Evolutionary conservation across 1,140 invertebrate genomes (phyloP).

Genomic region (Caerostris extrusa): DNA sequence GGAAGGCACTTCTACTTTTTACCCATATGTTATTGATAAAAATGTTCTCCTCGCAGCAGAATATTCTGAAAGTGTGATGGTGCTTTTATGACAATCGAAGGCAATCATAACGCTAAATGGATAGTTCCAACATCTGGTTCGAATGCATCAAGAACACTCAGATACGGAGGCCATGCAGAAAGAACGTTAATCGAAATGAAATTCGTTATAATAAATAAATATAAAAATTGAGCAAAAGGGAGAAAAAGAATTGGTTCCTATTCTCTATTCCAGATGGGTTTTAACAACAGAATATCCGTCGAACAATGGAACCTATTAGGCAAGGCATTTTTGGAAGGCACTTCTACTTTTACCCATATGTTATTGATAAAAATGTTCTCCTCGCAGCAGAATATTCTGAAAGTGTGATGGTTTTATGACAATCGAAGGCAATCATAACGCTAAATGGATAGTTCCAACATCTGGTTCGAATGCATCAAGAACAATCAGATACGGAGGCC

Average conservation of each 20-base stretch:
- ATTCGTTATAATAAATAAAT: no score
- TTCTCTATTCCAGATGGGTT: neutral
- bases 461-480: neutral
- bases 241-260: neutral
- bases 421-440: neutral
- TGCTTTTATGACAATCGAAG: no score
- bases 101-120: no score
- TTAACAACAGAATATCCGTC: neutral
- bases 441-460: neutral
- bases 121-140: no score
- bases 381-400: neutral
- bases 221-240: neutral
- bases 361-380: neutral
- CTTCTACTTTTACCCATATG: neutral
- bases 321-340: neutral
- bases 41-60: no score
- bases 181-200: no score
- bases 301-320: neutral
- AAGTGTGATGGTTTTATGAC: neutral
- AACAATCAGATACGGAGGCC: neutral
- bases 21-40: no score
- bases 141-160: no score
- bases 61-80: no score
- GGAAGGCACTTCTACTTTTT: no score
- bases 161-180: no score